Evolutionary conservation across 2,113 vertebrate genomes (phyloP), one percentile per base, ranked within the genome.

Genomic region (Eretmochelys imbricata): DNA sequence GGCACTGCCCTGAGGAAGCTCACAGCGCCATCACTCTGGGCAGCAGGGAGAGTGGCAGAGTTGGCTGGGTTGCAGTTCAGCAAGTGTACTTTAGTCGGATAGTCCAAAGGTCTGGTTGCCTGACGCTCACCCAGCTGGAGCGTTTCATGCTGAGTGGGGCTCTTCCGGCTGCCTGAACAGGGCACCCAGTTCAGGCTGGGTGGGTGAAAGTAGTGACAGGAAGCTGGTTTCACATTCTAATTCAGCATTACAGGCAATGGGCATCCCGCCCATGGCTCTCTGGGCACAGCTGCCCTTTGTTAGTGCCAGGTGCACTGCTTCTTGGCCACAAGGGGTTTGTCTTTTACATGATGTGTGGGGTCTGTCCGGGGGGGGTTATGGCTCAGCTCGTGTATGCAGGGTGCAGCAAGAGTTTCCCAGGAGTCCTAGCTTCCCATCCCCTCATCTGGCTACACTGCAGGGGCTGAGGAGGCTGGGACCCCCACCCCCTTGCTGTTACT

Each of bases 11-110:
- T 42, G 69, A 75, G n/a, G 69, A 75, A 42, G 69, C n/a, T 72
- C 69, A 38, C 69, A 72, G 69, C 17, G 10, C 35, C 10, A 31
- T 16, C 59, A 31, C 13, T 59, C 25, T 29, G 27, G 57, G 16
- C 5, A 8, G 16, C 54, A 51, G 51, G 16, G 25, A 17, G 9
- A 9, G 2, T 7, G 42, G 65, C 31, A 87, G 75, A 1, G 0
- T 49, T 35, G 53, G 48, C 83, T 54, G 50, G 84, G 59, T 87
- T 75, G 42, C 31, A 2, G 49, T 94, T 94, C 72, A 42, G 53
- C 6, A 0, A 19, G 35, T 50, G 95, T 89, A 89, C 95, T 97
- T 97, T 86, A 94, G 84, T 90, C 95, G 17, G 11, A 55, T 2
- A 10, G 89, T 91, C 75, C 50, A 51, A 90, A 75, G 53, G 20